Percentiles rank a stretch among this genome's conserved stretches.
Evolutionary conservation across 2,113 vertebrate genomes (phyloP).

Genomic region (Cyprinus carpio): DNA sequence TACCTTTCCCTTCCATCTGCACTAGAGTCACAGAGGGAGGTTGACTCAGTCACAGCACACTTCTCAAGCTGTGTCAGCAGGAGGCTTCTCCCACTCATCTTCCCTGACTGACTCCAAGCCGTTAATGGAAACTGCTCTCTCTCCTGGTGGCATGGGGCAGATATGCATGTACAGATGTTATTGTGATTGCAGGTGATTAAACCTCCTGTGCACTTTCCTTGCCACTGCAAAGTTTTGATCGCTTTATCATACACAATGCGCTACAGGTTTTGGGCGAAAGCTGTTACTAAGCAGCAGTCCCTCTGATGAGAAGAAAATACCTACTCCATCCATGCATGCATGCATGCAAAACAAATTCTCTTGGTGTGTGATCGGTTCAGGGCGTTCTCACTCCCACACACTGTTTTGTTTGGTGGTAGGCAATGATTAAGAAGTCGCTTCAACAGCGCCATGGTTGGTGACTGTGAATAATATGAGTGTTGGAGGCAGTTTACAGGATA

Average conservation of each 20-base stretch:
- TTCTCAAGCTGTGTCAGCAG: slow-evolving; percentile 53
- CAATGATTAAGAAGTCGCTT: slow-evolving; percentile 35
- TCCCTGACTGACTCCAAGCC: slow-evolving; percentile 8
- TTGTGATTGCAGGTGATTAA: slow-evolving; percentile 36
- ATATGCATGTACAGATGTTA: slow-evolving; percentile 25
- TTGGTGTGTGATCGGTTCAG: slow-evolving; percentile 44
- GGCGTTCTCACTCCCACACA: slow-evolving; percentile 56
- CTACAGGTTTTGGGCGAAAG: slow-evolving; percentile 41
- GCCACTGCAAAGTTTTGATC: slow-evolving; percentile 22
- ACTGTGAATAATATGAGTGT: slow-evolving; percentile 31
- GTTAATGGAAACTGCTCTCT: slow-evolving; percentile 44
- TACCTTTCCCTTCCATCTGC: slow-evolving; percentile 53
- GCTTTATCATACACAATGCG: slow-evolving; percentile 29
- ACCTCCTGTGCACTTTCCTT: slow-evolving; percentile 27
- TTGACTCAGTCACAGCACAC: slow-evolving; percentile 47
- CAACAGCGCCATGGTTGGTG: slow-evolving; percentile 25
- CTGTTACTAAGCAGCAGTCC: slow-evolving; percentile 42
- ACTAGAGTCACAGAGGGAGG: slow-evolving; percentile 47
- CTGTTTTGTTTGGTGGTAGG: slow-evolving; percentile 53
- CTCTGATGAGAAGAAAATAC: slow-evolving; percentile 57
- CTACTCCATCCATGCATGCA: slow-evolving; percentile 45
- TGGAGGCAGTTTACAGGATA: not conserved
- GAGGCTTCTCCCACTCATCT: slow-evolving; percentile 49
- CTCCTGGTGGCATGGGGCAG: slow-evolving; percentile 31
- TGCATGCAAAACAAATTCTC: slow-evolving; percentile 48